A percentile compares a stretch with the other conserved stretches of the same genome.
Evolutionary conservation across 2,888 invertebrate species (phyloP).

Genomic region (Epinotia demarniana): DNA sequence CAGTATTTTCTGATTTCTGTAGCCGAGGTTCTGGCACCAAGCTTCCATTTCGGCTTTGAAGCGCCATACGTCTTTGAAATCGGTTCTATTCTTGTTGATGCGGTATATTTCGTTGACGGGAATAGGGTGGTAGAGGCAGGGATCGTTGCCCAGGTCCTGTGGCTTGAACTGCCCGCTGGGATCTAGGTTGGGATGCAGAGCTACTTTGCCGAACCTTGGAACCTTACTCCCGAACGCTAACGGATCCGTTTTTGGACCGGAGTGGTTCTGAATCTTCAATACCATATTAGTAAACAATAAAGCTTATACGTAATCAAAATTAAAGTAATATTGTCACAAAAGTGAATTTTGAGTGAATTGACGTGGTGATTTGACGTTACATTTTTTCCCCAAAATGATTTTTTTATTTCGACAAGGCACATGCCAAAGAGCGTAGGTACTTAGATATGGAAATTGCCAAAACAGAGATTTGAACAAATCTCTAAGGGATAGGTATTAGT

Average conservation of each 20-base stretch:
- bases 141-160: constrained; percentile 14
- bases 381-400: background rate
- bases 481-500: too few species aligned
- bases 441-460: too few species aligned
- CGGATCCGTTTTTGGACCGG: background rate
- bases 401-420: background rate
- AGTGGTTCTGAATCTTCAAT: background rate
- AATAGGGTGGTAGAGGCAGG: constrained; percentile 24
- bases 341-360: constrained; percentile 1
- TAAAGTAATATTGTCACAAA: background rate
- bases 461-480: too few species aligned
- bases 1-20: constrained; percentile 28
- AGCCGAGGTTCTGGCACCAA: constrained; percentile 38
- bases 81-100: constrained; percentile 12
- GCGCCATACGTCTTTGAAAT: constrained; percentile 23
- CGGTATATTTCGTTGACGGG: constrained; percentile 21
- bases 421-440: too few species aligned
- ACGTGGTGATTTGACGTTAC: constrained; percentile 8
- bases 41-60: constrained; percentile 37
- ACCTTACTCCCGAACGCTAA: constrained; percentile 7
- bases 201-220: constrained; percentile 17
- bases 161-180: constrained; percentile 11
- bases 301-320: background rate
- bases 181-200: constrained; percentile 28
- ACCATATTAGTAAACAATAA: constrained; percentile 13